Evolutionary conservation across 2,797 vertebrate species (phyloP), one percentile per base, ranked within the genome.

Genomic region (Eulemur albifrons): DNA sequence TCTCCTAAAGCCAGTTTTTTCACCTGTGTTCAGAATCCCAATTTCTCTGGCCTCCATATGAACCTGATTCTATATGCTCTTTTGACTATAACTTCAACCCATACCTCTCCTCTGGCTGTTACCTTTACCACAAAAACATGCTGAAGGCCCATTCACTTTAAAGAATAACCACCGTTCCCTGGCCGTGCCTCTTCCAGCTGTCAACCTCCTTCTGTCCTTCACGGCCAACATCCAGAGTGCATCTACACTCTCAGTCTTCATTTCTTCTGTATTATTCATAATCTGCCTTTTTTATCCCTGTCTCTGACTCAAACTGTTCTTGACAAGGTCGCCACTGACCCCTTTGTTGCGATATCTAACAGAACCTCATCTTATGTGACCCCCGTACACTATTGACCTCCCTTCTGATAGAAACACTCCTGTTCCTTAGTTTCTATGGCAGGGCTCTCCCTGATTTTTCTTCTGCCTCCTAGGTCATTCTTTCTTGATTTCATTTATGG

Each of bases 251-350:
- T 52, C 20, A 20, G 35, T 57, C 65, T 81, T 90, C 30, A 48
- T 75, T 93, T 73, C 50, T 57, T 40, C 35, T 57, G 52, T 4
- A 32, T 4, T n/a, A 38, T 40, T 57, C 30, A 90, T 32, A n/a
- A 57, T 43, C 70, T 35, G 15, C 18, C 12, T 57, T 73, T 82
- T 67, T 67, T 61, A 73, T 30, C 32, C 35, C 45, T 40, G 61
- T 54, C 59, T 95, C 54, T 48, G 40, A 92, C 72, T 90, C 45
- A 87, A 67, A 90, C 30, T 75, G 35, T 35, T 90, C 81, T 94
- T 17, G 5, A 45, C 43, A 65, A 38, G 3, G n/a, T 79, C 3
- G 1, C 69, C 38, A 79, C 27, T 45, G 59, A 92, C 52, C 30
- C 40, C 61, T 48, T 38, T 30, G n/a, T 75, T 45, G 5, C 4